These are phyloP conservation scores for Cheumatopsyche charites DNA, from an alignment of 1,140 invertebrate genomes.

Conservation along the genomic window DNA sequence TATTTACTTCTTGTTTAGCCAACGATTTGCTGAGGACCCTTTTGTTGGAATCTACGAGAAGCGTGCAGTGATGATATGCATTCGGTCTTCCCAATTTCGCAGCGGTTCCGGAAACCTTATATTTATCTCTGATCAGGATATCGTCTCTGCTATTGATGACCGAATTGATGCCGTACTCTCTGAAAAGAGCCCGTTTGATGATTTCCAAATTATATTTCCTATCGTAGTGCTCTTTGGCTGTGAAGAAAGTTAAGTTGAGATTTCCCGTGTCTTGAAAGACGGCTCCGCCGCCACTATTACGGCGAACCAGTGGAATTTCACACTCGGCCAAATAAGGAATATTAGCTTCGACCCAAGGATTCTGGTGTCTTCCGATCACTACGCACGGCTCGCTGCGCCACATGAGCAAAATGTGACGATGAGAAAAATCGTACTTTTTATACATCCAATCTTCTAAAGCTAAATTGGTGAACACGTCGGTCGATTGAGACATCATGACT, in stretches of 20 bases:
- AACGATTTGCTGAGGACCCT: slow-evolving; percentile 69
- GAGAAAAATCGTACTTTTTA: slow-evolving; percentile 79
- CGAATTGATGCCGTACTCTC: slow-evolving; percentile 78
- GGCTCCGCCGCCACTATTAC: slow-evolving; percentile 95
- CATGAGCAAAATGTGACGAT: slow-evolving; percentile 83
- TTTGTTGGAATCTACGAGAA: slow-evolving; percentile 85
- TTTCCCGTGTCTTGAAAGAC: slow-evolving; percentile 96
- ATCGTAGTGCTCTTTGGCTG: slow-evolving; percentile 77
- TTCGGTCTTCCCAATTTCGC: slow-evolving; percentile 83
- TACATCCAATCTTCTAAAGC: slow-evolving; percentile 96
- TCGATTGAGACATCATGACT: slow-evolving; percentile 90
- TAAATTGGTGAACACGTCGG: slow-evolving; percentile 88
- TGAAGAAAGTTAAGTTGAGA: slow-evolving; percentile 91
- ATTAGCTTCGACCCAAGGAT: slow-evolving; percentile 93
- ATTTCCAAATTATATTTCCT: slow-evolving; percentile 84
- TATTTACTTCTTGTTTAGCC: slow-evolving; percentile 67
- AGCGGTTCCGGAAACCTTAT: slow-evolving; percentile 93
- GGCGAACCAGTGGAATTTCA: slow-evolving; percentile 76
- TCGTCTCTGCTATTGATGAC: slow-evolving; percentile 81
- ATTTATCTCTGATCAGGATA: slow-evolving; percentile 77
- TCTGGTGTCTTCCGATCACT: slow-evolving; percentile 95
- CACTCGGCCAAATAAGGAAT: slow-evolving; percentile 66
- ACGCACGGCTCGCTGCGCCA: slow-evolving; percentile 94
- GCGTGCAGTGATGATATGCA: slow-evolving; percentile 94
- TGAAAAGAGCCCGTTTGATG: slow-evolving; percentile 77